These are phyloP conservation scores for Aethes cnicana DNA, from an alignment of 2,888 invertebrate species.

Conservation along the genomic window DNA sequence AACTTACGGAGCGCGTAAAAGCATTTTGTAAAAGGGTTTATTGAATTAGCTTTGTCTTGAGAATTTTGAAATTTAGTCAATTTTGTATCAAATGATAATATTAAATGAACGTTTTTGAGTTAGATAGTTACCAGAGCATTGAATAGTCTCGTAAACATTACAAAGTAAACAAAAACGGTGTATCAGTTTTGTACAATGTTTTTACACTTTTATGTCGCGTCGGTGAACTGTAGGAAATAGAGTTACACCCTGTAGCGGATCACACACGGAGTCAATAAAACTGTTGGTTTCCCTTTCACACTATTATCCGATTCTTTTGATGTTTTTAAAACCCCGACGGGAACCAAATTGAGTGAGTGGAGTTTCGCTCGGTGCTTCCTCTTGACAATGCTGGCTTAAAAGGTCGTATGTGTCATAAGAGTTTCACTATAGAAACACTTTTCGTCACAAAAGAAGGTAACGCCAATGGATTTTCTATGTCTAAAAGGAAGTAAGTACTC, in stretches of 20 bases:
- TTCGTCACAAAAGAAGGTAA: background rate
- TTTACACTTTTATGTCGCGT: constrained; percentile 18
- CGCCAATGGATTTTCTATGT: no score
- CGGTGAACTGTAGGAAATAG: constrained; percentile 31
- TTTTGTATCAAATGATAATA: background rate
- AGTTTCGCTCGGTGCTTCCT: constrained; percentile 36
- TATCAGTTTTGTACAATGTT: constrained; percentile 17
- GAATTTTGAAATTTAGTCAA: constrained; percentile 7
- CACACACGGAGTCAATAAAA: constrained; percentile 63
- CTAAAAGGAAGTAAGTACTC: no score
- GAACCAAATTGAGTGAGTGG: constrained; percentile 46
- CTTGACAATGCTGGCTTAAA: constrained; percentile 28
- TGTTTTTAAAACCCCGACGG: constrained; percentile 60
- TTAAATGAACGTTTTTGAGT: no score
- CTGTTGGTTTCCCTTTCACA: constrained; percentile 54
- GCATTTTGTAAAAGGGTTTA: constrained; percentile 29
- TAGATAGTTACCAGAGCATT: no score
- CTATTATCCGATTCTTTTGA: constrained; percentile 60
- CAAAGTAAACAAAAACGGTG: constrained; percentile 11
- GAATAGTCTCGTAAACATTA: no score
- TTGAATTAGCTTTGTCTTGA: constrained; percentile 23
- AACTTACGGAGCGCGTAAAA: constrained; percentile 26
- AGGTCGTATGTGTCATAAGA: constrained; percentile 3
- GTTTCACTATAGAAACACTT: no score
- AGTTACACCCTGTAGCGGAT: constrained; percentile 46